Evolutionary conservation across 2,888 invertebrate species (phyloP), one percentile per base, ranked within the genome.

Genomic region (Idaea dimidiata): DNA sequence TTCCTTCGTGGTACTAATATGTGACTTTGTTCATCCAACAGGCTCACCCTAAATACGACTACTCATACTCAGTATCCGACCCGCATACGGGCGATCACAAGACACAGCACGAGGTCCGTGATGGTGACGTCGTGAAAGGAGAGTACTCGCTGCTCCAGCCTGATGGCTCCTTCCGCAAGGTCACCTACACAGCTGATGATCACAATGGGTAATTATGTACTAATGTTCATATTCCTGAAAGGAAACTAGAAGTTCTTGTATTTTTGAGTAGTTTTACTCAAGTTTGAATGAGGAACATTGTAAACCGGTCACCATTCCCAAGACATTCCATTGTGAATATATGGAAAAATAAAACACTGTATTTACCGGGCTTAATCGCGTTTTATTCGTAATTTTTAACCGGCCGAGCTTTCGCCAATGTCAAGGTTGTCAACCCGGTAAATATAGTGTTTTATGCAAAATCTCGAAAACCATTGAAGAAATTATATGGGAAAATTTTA

Each of bases 21-120:
- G 14, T 43, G 14, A 10, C 43, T 54, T 17, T 17, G 14, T 54
- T 54, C 16, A 54, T 54, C 16, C 16, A 54, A 54, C 82, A 91
- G 91, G 88, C 91, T 60, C 91, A 91, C 69, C 91, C 91, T 57
- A 91, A 91, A 90, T 91, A 91, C 67, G 91, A 91, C 77, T 92
- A 92, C 77, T 91, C 91, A 0, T 92, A 92, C 83, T 91, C 91
- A 16, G 91, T 92, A 18, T 91, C 91, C 4, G 91, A 91, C 84
- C 91, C 91, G 32, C 91, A 92, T 82, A 92, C 91, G 66, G 91
- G 91, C 63, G 91, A 91, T 84, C 91, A 92, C 83, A 92, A 92
- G 82, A 89, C 89, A 69, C 91, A 91, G 78, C 91, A 91, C 65
- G 91, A 92, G 73, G 81, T 79, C 59, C 89, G 91, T 62, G 91